A percentile compares a stretch with the other conserved stretches of the same genome.
Conservation (phyloP, 2,888 invertebrate genomes). For the Philhelius pedissequus region DNA sequence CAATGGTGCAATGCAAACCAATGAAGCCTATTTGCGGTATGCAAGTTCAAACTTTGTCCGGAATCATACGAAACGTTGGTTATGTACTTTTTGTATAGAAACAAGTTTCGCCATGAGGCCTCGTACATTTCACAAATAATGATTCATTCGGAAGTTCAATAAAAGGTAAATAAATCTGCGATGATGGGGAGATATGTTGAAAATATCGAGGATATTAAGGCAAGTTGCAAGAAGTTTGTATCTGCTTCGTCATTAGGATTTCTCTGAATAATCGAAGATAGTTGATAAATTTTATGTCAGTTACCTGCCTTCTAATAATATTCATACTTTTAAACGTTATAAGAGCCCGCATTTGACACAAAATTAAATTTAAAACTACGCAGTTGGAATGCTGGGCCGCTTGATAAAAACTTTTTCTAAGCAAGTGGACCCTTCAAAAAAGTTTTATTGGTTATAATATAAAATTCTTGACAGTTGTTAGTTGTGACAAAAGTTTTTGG, state of each 20-base stretch:
- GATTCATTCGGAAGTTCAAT: conserved; percentile 54
- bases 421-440: no score
- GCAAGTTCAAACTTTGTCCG: conserved; percentile 32
- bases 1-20: conserved; percentile 55
- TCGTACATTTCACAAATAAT: conserved; percentile 50
- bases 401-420: no score
- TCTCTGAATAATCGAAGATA: background rate
- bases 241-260: background rate
- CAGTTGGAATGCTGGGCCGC: no score
- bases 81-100: background rate
- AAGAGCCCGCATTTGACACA: no score
- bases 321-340: no score
- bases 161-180: conserved; percentile 21
- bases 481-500: no score
- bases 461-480: no score
- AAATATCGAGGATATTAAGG: conserved; percentile 43
- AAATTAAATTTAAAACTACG: no score
- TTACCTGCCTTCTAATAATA: background rate
- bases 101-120: conserved; percentile 25
- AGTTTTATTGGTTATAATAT: no score
- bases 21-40: conserved; percentile 61
- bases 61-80: background rate
- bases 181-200: conserved; percentile 19
- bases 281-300: background rate
- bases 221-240: conserved; percentile 23